Evolutionary conservation across 2,113 vertebrate species (phyloP).

Genomic region (Carollia perspicillata): DNA sequence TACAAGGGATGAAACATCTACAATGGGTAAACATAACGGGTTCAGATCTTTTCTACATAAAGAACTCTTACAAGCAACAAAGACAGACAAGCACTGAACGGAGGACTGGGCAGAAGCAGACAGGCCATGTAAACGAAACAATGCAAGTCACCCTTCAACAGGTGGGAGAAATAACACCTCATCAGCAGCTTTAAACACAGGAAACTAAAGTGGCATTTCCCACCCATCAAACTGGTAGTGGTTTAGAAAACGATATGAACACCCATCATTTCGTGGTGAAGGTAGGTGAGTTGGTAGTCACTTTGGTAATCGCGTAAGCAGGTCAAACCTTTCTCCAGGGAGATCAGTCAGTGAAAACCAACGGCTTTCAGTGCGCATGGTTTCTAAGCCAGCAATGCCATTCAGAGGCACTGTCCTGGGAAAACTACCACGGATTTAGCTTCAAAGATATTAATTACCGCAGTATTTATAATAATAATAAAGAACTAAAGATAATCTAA

Average conservation of each 20-base stretch:
- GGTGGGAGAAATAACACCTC: not conserved
- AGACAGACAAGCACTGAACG: not conserved
- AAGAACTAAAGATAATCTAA: not conserved
- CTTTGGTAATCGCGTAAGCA: not conserved
- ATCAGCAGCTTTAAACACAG: slow-evolving; percentile 2
- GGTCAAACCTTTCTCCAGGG: not conserved
- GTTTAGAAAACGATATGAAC: not conserved
- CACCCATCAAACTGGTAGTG: not conserved
- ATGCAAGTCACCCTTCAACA: not conserved
- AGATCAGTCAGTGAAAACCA: not conserved
- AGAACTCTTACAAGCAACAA: not conserved
- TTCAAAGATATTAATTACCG: not conserved
- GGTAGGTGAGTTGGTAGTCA: not conserved
- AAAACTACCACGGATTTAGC: not conserved
- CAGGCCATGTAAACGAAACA: not conserved
- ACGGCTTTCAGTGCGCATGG: not conserved
- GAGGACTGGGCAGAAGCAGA: not conserved
- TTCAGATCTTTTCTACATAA: not conserved
- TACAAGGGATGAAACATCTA: not conserved
- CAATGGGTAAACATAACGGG: not conserved
- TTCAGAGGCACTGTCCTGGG: not conserved
- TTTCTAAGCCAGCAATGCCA: not conserved
- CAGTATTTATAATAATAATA: not conserved
- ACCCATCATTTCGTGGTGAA: not conserved
- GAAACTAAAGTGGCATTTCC: not conserved